Evolutionary conservation across 2,888 invertebrate species (phyloP), one percentile per base, ranked within the genome.

Genomic region (Euspilapteryx auroguttella): DNA sequence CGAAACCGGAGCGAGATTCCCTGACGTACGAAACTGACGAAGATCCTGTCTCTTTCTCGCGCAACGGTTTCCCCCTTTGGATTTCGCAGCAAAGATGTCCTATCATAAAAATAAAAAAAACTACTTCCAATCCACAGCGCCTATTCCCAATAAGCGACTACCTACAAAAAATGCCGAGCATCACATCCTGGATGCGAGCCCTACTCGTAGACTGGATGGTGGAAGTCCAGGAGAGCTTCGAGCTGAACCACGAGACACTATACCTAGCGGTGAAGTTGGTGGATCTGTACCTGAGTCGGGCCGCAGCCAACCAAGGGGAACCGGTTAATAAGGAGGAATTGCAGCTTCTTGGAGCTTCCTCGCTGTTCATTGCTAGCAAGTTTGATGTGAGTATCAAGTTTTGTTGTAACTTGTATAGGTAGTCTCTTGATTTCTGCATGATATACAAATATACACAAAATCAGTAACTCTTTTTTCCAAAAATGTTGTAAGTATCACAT

Each of bases 201-300:
- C 81, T 97, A 12, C 81, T 99, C 2, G 88, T 99, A 1, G 98
- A 99, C 68, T 99, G 99, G 99, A 90, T 99, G 89, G 97, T 99
- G 24, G 97, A 98, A 55, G 90, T 97, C 7, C 96, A 97, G 75
- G 94, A 94, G 63, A 90, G 88, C 37, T 98, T 98, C 57, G 98
- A 98, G 62, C 79, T 99, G 20, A 98, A 98, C 66, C 99, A 99
- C 50, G 99, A 99, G 75, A 98, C 98, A 0, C 75, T 99, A 5
- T 99, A 99, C 64, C 78, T 97, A 55, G 95, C 93, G 13, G 95
- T 99, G 9, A 98, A 97, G 75, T 73, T 99, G 39, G 90, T 97
- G 3, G 98, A 99, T 63, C 68, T 90, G 37, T 98, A 87, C 66
- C 79, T 97, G 29, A 59, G 69, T 2, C 45, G 43, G 28, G 68